These are phyloP conservation scores for Tenthredo notha DNA, from an alignment of 2,888 invertebrate species.

Conservation along the genomic window DNA sequence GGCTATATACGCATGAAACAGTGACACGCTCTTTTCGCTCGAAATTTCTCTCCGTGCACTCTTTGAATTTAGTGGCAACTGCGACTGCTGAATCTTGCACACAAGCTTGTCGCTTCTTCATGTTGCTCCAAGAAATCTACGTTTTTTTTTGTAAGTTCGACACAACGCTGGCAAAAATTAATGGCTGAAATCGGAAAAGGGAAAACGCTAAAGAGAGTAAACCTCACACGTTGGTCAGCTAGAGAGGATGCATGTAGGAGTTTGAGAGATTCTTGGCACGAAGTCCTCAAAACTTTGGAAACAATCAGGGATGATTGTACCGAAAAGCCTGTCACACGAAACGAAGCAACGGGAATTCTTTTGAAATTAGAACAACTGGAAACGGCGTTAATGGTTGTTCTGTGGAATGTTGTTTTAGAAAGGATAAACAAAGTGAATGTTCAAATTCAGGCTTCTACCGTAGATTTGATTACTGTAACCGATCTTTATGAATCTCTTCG, in stretches of 20 bases:
- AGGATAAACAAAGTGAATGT: slow-evolving; percentile 58
- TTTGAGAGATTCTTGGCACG: slow-evolving; percentile 60
- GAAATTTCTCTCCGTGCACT: slow-evolving; percentile 51
- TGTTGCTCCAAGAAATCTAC: slow-evolving; percentile 61
- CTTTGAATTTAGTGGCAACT: slow-evolving; percentile 61
- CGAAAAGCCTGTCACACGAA: slow-evolving; percentile 64
- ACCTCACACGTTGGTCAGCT: slow-evolving; percentile 69
- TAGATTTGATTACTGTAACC: slow-evolving; percentile 62
- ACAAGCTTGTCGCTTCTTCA: slow-evolving; percentile 62
- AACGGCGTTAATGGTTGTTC: slow-evolving; percentile 60
- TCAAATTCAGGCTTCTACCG: slow-evolving; percentile 61
- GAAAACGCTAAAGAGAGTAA: slow-evolving; percentile 65
- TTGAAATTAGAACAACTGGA: slow-evolving; percentile 59
- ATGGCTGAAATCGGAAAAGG: slow-evolving; percentile 58
- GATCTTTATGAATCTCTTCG: slow-evolving; percentile 64
- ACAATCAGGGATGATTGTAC: slow-evolving; percentile 62
- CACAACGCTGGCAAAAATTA: slow-evolving; percentile 61
- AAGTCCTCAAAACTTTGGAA: slow-evolving; percentile 61
- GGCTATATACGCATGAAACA: too few relatives aligned
- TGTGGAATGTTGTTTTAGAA: slow-evolving; percentile 64
- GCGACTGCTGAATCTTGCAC: slow-evolving; percentile 58
- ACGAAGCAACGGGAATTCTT: slow-evolving; percentile 63
- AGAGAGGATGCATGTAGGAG: slow-evolving; percentile 64
- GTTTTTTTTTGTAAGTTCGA: slow-evolving; percentile 60
- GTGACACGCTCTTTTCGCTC: too few relatives aligned